Evolutionary conservation across 2,113 vertebrate species (phyloP).

Genomic region (Eira barbara): DNA sequence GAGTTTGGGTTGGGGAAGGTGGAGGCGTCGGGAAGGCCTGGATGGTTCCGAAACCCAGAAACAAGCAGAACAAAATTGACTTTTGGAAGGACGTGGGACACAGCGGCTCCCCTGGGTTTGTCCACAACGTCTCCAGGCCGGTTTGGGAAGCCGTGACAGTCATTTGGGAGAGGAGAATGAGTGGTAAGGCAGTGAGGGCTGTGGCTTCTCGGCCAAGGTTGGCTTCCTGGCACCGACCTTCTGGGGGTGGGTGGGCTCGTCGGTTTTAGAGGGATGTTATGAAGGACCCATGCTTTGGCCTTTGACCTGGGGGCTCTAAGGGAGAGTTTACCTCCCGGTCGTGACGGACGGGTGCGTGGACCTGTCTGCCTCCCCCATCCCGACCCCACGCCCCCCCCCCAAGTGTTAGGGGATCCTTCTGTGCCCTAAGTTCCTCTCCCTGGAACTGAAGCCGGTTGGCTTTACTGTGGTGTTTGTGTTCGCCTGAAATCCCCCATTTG

Average conservation of each 20-base stretch:
- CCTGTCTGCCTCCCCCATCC: background rate
- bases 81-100: background rate
- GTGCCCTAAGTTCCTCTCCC: background rate
- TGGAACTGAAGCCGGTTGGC: background rate
- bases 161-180: background rate
- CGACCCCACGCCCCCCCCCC: no score
- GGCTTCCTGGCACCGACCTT: background rate
- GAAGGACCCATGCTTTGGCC: background rate
- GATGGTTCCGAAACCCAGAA: background rate
- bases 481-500: background rate
- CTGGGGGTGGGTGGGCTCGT: no score
- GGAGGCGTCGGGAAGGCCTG: background rate
- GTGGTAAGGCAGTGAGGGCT: background rate
- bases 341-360: rapidly evolving
- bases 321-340: background rate
- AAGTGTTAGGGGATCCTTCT: background rate
- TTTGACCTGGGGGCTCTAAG: background rate
- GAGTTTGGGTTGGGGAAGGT: no score
- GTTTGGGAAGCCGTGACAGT: background rate
- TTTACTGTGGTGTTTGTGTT: background rate
- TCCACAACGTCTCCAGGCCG: background rate
- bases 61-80: background rate
- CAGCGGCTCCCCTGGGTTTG: background rate
- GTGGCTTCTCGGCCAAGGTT: background rate
- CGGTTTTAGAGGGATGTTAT: background rate